A percentile compares a stretch with the other conserved stretches of the same genome.
Conservation (phyloP, 2,888 invertebrate genomes). For the Toxonevra muliebris region DNA sequence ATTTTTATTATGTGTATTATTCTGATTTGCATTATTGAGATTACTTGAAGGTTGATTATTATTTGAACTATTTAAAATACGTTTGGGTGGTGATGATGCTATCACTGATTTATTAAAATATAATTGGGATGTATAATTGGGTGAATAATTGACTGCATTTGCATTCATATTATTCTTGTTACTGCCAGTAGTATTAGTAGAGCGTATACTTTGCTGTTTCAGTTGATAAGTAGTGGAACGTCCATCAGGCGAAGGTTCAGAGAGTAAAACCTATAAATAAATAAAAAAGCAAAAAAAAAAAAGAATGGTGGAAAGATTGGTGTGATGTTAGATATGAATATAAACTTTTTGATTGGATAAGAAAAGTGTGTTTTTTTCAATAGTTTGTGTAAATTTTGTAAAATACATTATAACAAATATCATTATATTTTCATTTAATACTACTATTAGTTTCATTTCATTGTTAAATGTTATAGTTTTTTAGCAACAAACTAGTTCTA, state of each 20-base stretch:
- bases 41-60: conserved; percentile 12
- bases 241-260: conserved; percentile 48
- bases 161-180: conserved; percentile 21
- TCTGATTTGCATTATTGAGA: conserved; percentile 17
- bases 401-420: no score
- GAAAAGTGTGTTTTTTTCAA: not conserved
- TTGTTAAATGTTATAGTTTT: not conserved
- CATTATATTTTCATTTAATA: not conserved
- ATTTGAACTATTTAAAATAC: conserved; percentile 14
- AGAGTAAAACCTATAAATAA: conserved; percentile 49
- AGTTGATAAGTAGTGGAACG: conserved; percentile 50
- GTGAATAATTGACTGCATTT: conserved; percentile 9
- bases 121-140: no score
- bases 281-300: conserved; percentile 37
- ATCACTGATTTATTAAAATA: no score
- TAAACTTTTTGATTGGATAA: conserved; percentile 4
- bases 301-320: conserved; percentile 6
- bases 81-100: no score
- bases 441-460: conserved; percentile 6
- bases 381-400: not conserved
- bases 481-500: no score
- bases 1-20: conserved; percentile 11
- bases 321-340: not conserved
- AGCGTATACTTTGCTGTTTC: conserved; percentile 48
- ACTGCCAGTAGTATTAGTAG: conserved; percentile 17